Evolutionary conservation across 2,113 vertebrate species (phyloP).

Genomic region (Plotosus lineatus): DNA sequence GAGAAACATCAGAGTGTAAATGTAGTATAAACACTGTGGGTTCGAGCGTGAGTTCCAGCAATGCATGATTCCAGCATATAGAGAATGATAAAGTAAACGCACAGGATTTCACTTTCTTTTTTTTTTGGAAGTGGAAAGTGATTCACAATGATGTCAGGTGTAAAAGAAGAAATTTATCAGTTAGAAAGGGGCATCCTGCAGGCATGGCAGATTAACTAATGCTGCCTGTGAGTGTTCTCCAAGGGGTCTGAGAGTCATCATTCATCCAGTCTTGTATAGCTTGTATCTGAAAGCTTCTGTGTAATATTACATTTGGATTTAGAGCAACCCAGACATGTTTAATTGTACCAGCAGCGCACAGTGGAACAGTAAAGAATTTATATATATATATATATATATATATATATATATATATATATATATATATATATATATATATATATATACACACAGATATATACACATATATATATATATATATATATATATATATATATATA

Average conservation of each 20-base stretch:
- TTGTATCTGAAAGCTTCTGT: background rate
- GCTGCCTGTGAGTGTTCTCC: constrained; percentile 11
- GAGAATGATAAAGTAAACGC: constrained; percentile 3
- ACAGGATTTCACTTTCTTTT: background rate
- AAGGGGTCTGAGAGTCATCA: constrained; percentile 4
- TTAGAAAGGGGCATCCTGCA: constrained; percentile 26
- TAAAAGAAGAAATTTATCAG: constrained; percentile 33
- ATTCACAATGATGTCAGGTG: constrained; percentile 18
- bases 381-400: too few relatives aligned
- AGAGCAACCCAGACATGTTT: background rate
- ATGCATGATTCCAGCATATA: constrained; percentile 20
- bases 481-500: too few relatives aligned
- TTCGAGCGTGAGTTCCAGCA: background rate
- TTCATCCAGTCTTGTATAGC: background rate
- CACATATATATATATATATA: too few relatives aligned
- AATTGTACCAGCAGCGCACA: background rate
- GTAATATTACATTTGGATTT: background rate
- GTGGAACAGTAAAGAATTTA: too few relatives aligned
- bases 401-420: too few relatives aligned
- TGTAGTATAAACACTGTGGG: background rate
- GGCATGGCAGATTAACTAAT: constrained; percentile 34
- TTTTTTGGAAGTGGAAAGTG: background rate
- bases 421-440: too few relatives aligned
- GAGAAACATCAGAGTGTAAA: background rate
- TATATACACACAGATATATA: too few relatives aligned